Conservation (phyloP, 2,797 vertebrate genomes). For the Rhinogobio ventralis region DNA sequence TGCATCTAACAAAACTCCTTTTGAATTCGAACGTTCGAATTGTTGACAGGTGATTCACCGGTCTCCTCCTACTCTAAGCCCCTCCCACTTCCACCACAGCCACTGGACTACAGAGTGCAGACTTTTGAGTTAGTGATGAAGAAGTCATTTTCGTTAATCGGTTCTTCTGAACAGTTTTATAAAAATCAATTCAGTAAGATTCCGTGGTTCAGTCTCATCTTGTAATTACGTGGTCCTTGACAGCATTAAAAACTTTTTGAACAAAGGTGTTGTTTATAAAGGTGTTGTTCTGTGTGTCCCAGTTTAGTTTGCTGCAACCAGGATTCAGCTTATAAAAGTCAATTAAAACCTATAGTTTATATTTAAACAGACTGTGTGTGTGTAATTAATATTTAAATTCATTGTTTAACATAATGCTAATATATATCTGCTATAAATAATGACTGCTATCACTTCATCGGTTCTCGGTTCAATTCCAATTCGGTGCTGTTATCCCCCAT, state of each 20-base stretch:
- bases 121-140: neutral
- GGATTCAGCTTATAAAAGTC: neutral
- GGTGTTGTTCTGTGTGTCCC: neutral
- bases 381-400: too few species aligned
- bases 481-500: neutral
- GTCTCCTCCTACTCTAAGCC: neutral
- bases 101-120: neutral
- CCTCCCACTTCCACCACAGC: neutral
- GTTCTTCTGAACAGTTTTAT: neutral
- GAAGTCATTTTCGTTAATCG: neutral
- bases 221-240: neutral
- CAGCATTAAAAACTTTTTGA: neutral
- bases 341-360: neutral
- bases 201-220: neutral
- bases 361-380: too few species aligned
- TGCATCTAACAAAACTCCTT: neutral
- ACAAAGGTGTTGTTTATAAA: neutral
- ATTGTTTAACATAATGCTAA: too few species aligned
- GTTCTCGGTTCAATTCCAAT: too few species aligned
- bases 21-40: too few species aligned
- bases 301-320: neutral
- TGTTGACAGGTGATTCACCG: constrained; percentile 7
- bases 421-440: too few species aligned
- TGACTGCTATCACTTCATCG: too few species aligned
- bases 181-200: neutral